Base-by-base conservation (phyloP, 2,113 vertebrate species). In the Phodopus roborovskii region DNA sequence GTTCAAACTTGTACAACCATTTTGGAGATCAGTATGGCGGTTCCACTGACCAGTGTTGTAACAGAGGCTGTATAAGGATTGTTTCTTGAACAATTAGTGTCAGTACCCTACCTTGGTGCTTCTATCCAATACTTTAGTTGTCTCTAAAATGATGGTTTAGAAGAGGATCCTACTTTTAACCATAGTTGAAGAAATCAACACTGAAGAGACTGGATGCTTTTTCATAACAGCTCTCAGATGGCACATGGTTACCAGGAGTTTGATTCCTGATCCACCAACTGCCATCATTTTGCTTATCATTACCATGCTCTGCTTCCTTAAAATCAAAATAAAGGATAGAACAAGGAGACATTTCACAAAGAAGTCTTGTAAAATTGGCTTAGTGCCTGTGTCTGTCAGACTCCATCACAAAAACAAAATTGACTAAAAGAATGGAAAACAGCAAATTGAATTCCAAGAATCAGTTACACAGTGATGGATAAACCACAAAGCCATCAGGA, bases 341-440 rank as follows among this genome's bases (percentile, higher is more conserved):
- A 4, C 16, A 28, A 70, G 50, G 33, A 90, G 77, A 74, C 24
- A 83, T 92, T 97, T 96, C 70, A 60, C 75, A 77, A 79, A 84
- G 75, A 81, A 84, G 85, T 71, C 74, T 56, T 92, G 26, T 36
- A 87, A 84, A 85, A 66, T 62, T 85, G 75, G 70, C 84, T 90
- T 39, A 10, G 17, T 81, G 84, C 50, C 75, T 70, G 0, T 8
- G 48, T 66, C 71, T 28, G 66, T 58, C 75, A 90, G 50, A n/a
- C 66, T 92, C 78, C 70, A 73, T 73, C 88, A 82, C 39, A 64
- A 70, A 92, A 81, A 78, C 28, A 73, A 60, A 88, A 88, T 86
- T 86, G 22, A 92, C 48, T 73, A 66, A 33, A 91, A 94, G 71
- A 81, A 85, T 95, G 45, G 78, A 60, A 92, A 95, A 91, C 28